Percentiles rank a stretch among this genome's conserved stretches.
Conservation (phyloP, 1,140 invertebrate genomes). For the Euura lappo region DNA sequence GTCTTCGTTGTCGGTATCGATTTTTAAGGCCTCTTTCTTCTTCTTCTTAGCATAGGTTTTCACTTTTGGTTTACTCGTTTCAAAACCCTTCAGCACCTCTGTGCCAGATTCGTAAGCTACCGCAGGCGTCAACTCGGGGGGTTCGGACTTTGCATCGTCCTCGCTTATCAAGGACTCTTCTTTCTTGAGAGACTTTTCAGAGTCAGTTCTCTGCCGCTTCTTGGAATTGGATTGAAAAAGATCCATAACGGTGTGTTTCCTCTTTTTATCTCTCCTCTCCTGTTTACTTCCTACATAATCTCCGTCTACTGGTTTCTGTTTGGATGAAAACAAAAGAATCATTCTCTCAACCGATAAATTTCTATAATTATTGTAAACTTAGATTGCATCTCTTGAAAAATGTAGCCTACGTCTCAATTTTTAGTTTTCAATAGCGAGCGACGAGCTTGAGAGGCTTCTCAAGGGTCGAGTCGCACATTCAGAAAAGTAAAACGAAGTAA, state of each 20-base stretch:
- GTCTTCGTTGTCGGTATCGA: constrained; percentile 41
- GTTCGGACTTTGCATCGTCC: constrained; percentile 10
- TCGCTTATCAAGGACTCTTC: constrained; percentile 17
- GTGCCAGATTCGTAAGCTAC: constrained; percentile 40
- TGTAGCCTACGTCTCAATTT: too few relatives aligned
- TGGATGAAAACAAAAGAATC: neutral
- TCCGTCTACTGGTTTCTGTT: constrained; percentile 37
- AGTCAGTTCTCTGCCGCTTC: constrained; percentile 44
- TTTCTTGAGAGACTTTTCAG: constrained; percentile 53
- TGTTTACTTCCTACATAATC: constrained; percentile 65
- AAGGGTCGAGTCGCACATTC: too few relatives aligned
- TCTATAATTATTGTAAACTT: neutral
- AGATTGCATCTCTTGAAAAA: too few relatives aligned
- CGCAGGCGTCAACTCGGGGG: constrained; percentile 14
- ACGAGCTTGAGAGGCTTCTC: too few relatives aligned
- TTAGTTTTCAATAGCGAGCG: too few relatives aligned
- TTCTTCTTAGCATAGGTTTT: constrained; percentile 39
- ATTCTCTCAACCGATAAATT: neutral
- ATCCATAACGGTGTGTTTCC: constrained; percentile 73
- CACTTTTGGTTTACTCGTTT: constrained; percentile 31
- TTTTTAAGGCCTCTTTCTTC: constrained; percentile 37
- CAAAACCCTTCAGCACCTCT: constrained; percentile 38
- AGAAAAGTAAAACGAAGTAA: too few relatives aligned
- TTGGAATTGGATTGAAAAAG: constrained; percentile 64
- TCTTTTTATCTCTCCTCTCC: constrained; percentile 72